Evolutionary conservation across 2,888 invertebrate genomes (phyloP), one percentile per base, ranked within the genome.

Genomic region (Mechanitis messenoides): DNA sequence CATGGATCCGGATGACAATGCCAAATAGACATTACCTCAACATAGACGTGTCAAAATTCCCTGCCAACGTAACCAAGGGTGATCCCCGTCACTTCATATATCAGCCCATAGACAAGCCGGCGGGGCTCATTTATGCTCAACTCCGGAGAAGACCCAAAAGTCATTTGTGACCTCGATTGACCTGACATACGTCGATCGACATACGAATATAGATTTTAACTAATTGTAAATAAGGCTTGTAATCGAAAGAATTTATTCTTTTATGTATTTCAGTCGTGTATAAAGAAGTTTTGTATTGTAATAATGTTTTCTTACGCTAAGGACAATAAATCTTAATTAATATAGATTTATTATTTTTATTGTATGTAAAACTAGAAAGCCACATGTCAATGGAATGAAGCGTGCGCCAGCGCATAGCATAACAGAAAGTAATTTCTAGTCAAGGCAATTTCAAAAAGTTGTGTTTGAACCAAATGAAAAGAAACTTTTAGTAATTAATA

Each of bases 1-100:
- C 89, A 3, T 92, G 92, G 76, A 93, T 95, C 58, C 92, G 93
- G 70, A 94, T 95, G 93, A 91, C 92, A 64, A 93, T 95, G 93
- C 95, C 96, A 0, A 96, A 96, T 81, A 95, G 94, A 72, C 95
- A 96, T 77, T 95, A 95, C 77, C 92, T 94, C 71, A 92, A 92
- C 70, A 92, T 95, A 53, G 95, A 96, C 76, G 91, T 95, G 73
- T 92, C 93, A 6, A 94, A 93, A 72, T 95, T 95, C 82, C 93
- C 94, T 33, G 88, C 90, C 1, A 87, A 91, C 56, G 88, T 94
- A 20, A 91, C 92, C 12, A 92, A 92, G 31, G 92, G 92, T 0
- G 92, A 93, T 33, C 93, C 94, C 56, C 76, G 82, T 1, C 91
- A 92, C 69, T 93, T 94, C 71, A 95, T 95, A 47, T 95, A 94